Percentiles rank a stretch among this genome's conserved stretches.
Evolutionary conservation across 2,797 vertebrate species (phyloP).

Genomic region (Macrochelys suwanniensis): DNA sequence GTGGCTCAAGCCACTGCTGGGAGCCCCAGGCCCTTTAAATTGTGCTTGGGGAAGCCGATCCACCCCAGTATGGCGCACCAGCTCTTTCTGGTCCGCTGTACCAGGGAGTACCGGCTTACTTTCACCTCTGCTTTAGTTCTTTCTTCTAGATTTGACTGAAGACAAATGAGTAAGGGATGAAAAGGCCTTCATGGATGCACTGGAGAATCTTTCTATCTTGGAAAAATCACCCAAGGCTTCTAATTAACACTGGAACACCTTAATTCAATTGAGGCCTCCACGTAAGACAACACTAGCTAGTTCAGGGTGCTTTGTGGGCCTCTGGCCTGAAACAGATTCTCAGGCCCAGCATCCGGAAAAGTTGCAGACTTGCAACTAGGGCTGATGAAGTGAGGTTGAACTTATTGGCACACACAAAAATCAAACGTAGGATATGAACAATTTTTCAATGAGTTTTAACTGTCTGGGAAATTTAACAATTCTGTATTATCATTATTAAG

Average conservation of each 20-base stretch:
- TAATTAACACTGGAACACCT: not conserved
- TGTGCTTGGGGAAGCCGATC: no score
- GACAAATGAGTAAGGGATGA: not conserved
- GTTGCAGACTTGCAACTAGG: not conserved
- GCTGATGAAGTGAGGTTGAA: not conserved
- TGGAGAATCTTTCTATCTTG: not conserved
- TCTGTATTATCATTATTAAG: no score
- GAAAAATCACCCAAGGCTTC: not conserved
- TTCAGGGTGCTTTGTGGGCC: not conserved
- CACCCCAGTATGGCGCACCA: no score
- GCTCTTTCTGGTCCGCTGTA: no score
- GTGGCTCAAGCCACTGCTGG: no score
- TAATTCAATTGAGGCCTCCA: not conserved
- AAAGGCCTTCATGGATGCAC: not conserved
- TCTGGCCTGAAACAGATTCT: not conserved
- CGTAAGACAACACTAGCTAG: not conserved
- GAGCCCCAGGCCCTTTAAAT: no score
- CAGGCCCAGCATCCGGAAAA: not conserved
- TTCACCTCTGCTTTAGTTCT: not conserved
- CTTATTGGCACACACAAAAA: not conserved
- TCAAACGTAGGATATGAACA: not conserved
- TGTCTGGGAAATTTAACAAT: no score
- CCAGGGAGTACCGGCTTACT: no score
- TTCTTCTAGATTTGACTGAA: constrained; percentile 8
- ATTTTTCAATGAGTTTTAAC: no score